A percentile compares a stretch with the other conserved stretches of the same genome.
These are phyloP conservation scores for Reticulitermes speratus DNA, from an alignment of 1,140 invertebrate genomes.

Conservation along the genomic window DNA sequence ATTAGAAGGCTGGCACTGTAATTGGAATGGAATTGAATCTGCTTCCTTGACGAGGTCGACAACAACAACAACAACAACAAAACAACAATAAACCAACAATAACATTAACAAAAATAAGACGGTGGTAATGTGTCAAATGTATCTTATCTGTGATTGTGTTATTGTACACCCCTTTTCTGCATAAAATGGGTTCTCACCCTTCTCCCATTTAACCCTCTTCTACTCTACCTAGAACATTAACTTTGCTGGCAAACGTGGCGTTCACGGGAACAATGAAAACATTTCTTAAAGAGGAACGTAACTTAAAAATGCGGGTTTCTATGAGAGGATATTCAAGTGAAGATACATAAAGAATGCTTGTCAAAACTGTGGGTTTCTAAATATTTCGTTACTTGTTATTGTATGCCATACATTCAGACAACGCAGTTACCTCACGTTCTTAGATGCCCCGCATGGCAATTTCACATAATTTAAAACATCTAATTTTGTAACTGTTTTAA, in stretches of 20 bases:
- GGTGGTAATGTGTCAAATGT: no score
- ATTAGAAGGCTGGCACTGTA: no score
- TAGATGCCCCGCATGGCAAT: no score
- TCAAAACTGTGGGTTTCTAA: neutral
- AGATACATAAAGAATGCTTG: neutral
- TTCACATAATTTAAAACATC: no score
- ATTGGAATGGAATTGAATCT: no score
- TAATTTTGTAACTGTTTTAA: no score
- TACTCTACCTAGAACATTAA: neutral
- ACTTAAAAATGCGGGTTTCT: neutral
- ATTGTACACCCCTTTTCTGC: neutral
- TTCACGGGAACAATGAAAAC: neutral
- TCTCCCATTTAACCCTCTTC: neutral
- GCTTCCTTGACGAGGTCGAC: no score
- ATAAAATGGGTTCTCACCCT: neutral
- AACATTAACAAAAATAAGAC: no score
- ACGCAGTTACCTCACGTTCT: neutral
- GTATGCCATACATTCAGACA: neutral
- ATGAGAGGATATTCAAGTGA: neutral
- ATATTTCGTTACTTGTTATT: neutral
- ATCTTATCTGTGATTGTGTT: neutral
- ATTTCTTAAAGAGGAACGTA: neutral
- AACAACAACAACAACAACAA: no score
- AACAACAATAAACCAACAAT: no score
- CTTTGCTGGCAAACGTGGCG: neutral